These are phyloP conservation scores for Hirundichthys speculiger DNA, from an alignment of 2,113 vertebrate genomes.

Conservation along the genomic window DNA sequence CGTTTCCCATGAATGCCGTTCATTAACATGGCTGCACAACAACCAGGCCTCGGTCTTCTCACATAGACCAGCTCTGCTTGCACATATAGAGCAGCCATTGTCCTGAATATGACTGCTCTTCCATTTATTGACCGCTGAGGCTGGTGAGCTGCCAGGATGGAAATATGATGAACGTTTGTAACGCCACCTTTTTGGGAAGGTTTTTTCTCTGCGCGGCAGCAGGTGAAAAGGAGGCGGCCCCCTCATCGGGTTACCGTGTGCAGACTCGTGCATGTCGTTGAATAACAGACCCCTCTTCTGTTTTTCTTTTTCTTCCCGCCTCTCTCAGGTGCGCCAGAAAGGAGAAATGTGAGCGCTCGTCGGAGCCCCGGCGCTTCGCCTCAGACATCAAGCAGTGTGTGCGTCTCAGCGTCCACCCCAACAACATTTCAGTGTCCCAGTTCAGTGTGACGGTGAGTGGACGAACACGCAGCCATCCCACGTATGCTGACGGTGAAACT, in stretches of 20 bases:
- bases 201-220: slow-evolving; percentile 59
- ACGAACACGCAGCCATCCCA: slow-evolving; percentile 3
- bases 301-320: slow-evolving; percentile 5
- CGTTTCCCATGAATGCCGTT: slow-evolving; percentile 70
- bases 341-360: slow-evolving; percentile 92
- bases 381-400: slow-evolving; percentile 97
- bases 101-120: slow-evolving; percentile 62
- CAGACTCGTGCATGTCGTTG: slow-evolving; percentile 30
- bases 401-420: slow-evolving; percentile 93
- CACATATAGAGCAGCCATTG: slow-evolving; percentile 78
- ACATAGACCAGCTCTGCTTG: slow-evolving; percentile 63
- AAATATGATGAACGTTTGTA: slow-evolving; percentile 72
- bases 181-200: slow-evolving; percentile 36
- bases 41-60: slow-evolving; percentile 47
- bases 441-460: slow-evolving; percentile 93
- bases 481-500: background rate
- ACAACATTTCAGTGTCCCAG: slow-evolving; percentile 98
- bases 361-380: slow-evolving; percentile 92
- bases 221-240: slow-evolving; percentile 55
- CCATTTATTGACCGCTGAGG: slow-evolving; percentile 50
- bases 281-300: slow-evolving; percentile 52
- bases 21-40: slow-evolving; percentile 75
- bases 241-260: slow-evolving; percentile 60
- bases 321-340: slow-evolving; percentile 92
- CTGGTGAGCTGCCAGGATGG: slow-evolving; percentile 32